Percentiles rank a stretch among this genome's conserved stretches.
phyloP scores from a whole-genome alignment of 2,888 invertebrate genomes.

The Sylvicola cinctus region DNA sequence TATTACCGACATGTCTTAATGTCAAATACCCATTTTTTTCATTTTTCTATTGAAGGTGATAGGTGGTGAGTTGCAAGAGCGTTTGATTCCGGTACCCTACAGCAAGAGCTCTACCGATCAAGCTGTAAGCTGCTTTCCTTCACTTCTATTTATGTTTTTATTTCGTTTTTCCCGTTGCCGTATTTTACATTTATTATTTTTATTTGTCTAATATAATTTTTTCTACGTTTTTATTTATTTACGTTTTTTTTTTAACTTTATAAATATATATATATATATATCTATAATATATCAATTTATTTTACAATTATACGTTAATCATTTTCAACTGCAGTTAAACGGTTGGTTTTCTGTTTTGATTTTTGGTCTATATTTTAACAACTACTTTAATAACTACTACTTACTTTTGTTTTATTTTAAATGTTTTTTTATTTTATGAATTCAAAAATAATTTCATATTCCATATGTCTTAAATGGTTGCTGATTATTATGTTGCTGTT shows the following conservation, averaged over 20 bases:
- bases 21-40: too few relatives aligned
- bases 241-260: slow-evolving; percentile 1
- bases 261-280: too few relatives aligned
- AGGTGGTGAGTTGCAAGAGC: slow-evolving; percentile 99
- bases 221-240: not conserved
- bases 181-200: slow-evolving; percentile 7
- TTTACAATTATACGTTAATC: slow-evolving; percentile 12
- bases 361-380: too few relatives aligned
- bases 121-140: slow-evolving; percentile 86
- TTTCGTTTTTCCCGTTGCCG: slow-evolving; percentile 13
- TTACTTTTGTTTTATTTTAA: too few relatives aligned
- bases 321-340: too few relatives aligned
- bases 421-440: too few relatives aligned
- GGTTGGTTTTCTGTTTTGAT: too few relatives aligned
- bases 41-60: slow-evolving; percentile 56
- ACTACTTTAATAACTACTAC: too few relatives aligned
- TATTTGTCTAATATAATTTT: not conserved
- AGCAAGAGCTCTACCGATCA: slow-evolving; percentile 99
- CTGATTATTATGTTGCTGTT: too few relatives aligned
- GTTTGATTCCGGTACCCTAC: slow-evolving; percentile 99
- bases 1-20: too few relatives aligned
- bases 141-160: slow-evolving; percentile 25
- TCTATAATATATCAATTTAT: slow-evolving; percentile 9
- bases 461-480: too few relatives aligned
- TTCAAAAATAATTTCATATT: too few relatives aligned